Evolutionary conservation across 2,888 invertebrate species (phyloP).

Genomic region (Hyalella azteca): DNA sequence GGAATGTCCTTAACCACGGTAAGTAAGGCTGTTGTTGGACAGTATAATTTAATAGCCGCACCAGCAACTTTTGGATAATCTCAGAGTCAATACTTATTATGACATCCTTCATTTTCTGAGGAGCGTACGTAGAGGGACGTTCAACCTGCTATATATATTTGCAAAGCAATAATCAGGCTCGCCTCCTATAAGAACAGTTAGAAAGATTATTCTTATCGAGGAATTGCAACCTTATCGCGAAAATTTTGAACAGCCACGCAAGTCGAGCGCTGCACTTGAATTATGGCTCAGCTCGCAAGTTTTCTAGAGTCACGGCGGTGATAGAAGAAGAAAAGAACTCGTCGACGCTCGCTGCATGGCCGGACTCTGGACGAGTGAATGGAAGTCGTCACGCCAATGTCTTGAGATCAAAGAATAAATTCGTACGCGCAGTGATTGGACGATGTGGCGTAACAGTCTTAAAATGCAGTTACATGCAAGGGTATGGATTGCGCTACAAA

Average conservation of each 20-base stretch:
- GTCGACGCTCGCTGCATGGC: neutral
- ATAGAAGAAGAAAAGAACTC: neutral
- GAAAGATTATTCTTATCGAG: neutral
- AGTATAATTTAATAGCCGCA: too few relatives aligned
- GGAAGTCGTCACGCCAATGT: constrained; percentile 2
- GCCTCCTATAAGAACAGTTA: neutral
- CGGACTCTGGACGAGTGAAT: neutral
- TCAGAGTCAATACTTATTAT: too few relatives aligned
- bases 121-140: neutral
- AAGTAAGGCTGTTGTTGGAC: too few relatives aligned
- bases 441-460: neutral
- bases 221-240: constrained; percentile 1
- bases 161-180: neutral
- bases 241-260: constrained; percentile 23
- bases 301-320: constrained; percentile 1
- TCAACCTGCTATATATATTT: neutral
- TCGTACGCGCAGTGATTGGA: constrained; percentile 32
- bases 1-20: too few relatives aligned
- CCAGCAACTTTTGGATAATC: too few relatives aligned
- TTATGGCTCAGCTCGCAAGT: neutral
- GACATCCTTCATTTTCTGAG: too few relatives aligned
- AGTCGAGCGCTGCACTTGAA: constrained; percentile 12
- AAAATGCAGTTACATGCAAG: constrained; percentile 31
- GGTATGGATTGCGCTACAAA: constrained; percentile 24
- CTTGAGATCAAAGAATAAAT: constrained; percentile 19